Percentiles rank a stretch among this genome's conserved stretches.
These are phyloP conservation scores for Corythoichthys intestinalis DNA, from an alignment of 2,113 vertebrate species.

Conservation along the genomic window DNA sequence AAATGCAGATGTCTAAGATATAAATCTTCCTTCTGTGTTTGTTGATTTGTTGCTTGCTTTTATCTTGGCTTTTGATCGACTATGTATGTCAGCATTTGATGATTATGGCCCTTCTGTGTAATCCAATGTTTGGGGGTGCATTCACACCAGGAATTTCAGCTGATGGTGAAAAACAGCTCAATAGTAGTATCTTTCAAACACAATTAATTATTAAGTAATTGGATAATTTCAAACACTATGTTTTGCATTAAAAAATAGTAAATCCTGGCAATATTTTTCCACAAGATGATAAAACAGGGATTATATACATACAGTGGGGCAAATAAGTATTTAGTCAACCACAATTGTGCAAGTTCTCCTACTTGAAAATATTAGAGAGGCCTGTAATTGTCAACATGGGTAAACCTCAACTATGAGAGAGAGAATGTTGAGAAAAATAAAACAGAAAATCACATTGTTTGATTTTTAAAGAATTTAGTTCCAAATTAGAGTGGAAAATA, in stretches of 20 bases:
- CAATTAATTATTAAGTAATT: not conserved
- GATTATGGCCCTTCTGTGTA: slow-evolving; percentile 2
- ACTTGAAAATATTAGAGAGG: too few relatives aligned
- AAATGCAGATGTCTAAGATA: slow-evolving; percentile 96
- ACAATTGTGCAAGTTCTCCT: too few relatives aligned
- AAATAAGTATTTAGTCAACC: too few relatives aligned
- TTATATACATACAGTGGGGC: too few relatives aligned
- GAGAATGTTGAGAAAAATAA: too few relatives aligned
- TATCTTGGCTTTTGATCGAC: slow-evolving; percentile 19
- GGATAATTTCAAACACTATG: not conserved
- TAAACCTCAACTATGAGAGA: too few relatives aligned
- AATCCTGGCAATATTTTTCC: not conserved
- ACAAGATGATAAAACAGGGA: too few relatives aligned
- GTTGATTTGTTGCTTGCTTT: slow-evolving; percentile 67
- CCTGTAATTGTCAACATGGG: too few relatives aligned
- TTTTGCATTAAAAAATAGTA: not conserved
- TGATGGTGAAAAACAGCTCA: not conserved
- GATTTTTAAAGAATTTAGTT: too few relatives aligned
- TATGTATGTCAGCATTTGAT: slow-evolving; percentile 18
- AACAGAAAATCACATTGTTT: too few relatives aligned
- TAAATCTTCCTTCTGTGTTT: slow-evolving; percentile 43
- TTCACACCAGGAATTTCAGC: slow-evolving; percentile 17
- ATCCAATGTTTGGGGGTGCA: slow-evolving; percentile 33
- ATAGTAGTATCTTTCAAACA: not conserved
- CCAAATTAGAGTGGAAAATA: too few relatives aligned